Base-by-base conservation (phyloP, 2,797 vertebrate species). In the Clarias fuscus region DNA sequence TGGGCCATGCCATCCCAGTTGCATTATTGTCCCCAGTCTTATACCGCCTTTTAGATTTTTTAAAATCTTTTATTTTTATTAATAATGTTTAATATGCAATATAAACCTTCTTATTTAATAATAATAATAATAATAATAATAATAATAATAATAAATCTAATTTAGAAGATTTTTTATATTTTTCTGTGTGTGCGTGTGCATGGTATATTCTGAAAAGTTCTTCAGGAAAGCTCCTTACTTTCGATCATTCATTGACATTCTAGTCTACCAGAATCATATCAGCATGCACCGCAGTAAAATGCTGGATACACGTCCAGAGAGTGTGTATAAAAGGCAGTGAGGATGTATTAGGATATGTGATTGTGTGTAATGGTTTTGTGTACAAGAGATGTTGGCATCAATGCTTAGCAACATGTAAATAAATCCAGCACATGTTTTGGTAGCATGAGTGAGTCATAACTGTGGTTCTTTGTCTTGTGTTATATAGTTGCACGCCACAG, bases 361-460 rank as follows among this genome's bases (percentile, higher is more conserved):
- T 24, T 73, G 43, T 40, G 24, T 22, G 18, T 72, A 20, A 20
- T 5, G 22, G 11, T n/a, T 73, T 48, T 48, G 48, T 48, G 48
- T 48, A 48, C 48, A 11, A 10, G 48, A 48, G 11, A 53, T 53
- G 5, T 53, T n/a, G 43, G 53, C 33, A 64, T 58, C 62, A 72
- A 14, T 53, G 56, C 79, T 70, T 61, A 71, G 56, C 64, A 59
- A 84, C 81, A 83, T 86, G 81, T 79, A 83, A 86, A 86, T 86
- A 78, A 59, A 48, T 83, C 7, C 75, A 83, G 72, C 24, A 64
- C 30, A 33, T 27, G 20, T 22, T 58, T 5, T 64, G 71, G 48
- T 76, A 75, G 43, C 61, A 58, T 65, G 22, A 33, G 27, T 14
- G 2, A 58, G n/a, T 24, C 5, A 30, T 82, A 20, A 83, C 73